These are phyloP conservation scores for Sylvia borin DNA, from an alignment of 2,797 vertebrate genomes.

Conservation along the genomic window DNA sequence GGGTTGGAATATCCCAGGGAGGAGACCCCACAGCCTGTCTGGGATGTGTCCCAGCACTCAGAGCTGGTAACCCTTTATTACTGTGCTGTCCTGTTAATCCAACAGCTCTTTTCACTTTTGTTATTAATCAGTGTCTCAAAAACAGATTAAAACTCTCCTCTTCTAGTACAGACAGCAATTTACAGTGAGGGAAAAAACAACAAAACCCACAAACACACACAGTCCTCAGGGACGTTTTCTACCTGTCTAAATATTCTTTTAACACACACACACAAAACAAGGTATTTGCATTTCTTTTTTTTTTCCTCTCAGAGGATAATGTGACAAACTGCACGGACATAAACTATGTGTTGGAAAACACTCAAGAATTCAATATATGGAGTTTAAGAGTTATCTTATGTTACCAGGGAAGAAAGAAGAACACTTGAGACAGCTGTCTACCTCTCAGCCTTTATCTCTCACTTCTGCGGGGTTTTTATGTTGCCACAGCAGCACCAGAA, in stretches of 20 bases:
- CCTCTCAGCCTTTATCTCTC: background rate
- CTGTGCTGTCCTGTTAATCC: background rate
- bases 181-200: background rate
- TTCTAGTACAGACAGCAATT: background rate
- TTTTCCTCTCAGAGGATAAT: background rate
- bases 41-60: too few relatives aligned
- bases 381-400: background rate
- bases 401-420: background rate
- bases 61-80: background rate
- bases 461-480: background rate
- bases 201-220: background rate
- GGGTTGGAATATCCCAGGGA: background rate
- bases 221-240: background rate
- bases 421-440: background rate
- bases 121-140: background rate
- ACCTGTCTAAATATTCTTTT: background rate
- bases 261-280: background rate
- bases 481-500: background rate
- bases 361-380: background rate
- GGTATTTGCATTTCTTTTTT: background rate
- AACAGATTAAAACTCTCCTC: background rate
- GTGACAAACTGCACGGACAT: background rate
- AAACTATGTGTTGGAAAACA: background rate
- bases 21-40: background rate
- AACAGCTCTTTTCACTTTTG: background rate